Conservation (phyloP, 2,113 vertebrate genomes). For the Toxotes chatareus region DNA sequence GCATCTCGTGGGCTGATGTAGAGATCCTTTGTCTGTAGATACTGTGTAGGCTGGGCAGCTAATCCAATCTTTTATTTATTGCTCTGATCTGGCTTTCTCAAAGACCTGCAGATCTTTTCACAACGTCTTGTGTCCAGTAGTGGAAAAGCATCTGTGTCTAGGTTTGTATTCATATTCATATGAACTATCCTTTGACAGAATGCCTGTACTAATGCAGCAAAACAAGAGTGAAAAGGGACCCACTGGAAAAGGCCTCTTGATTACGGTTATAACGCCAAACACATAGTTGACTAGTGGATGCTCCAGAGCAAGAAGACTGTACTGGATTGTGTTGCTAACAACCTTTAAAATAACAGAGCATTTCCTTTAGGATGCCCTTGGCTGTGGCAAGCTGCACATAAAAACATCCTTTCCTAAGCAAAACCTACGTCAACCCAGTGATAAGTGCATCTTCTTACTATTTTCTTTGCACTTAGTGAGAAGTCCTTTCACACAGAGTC, state of each 20-base stretch:
- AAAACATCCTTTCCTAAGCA: not conserved
- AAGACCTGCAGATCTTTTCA: not conserved
- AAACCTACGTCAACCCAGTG: not conserved
- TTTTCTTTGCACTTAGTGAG: not conserved
- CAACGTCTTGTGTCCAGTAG: not conserved
- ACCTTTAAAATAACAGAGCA: slow-evolving; percentile 2
- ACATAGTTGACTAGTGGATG: not conserved
- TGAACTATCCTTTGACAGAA: slow-evolving; percentile 1
- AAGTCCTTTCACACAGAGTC: not conserved
- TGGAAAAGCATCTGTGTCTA: not conserved
- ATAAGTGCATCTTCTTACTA: not conserved
- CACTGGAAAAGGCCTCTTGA: not conserved
- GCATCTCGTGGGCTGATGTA: not conserved
- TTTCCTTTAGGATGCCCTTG: not conserved
- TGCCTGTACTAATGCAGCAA: not conserved
- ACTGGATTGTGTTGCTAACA: not conserved
- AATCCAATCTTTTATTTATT: not conserved
- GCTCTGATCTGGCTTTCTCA: not conserved
- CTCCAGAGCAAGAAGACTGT: not conserved
- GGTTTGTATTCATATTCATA: not conserved
- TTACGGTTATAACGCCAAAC: not conserved
- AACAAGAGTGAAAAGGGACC: not conserved
- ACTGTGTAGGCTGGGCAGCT: not conserved
- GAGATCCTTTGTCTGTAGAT: not conserved
- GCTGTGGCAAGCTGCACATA: not conserved